These are phyloP conservation scores for Macquaria australasica DNA, from an alignment of 2,113 vertebrate species.

Conservation along the genomic window DNA sequence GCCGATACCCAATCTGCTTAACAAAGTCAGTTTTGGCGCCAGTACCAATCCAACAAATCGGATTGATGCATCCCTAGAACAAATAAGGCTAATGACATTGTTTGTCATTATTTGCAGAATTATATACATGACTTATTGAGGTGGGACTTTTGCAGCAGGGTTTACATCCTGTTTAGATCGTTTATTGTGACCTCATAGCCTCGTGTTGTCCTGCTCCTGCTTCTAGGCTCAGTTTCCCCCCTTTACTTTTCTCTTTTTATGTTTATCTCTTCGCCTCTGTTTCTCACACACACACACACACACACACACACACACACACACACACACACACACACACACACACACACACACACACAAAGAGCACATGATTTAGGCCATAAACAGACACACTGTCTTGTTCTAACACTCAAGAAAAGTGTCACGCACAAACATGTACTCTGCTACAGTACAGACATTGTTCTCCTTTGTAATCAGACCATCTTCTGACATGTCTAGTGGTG, in stretches of 20 bases:
- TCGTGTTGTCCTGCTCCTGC: constrained; percentile 33
- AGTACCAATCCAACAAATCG: neutral
- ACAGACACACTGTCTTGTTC: constrained; percentile 50
- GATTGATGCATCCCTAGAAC: neutral
- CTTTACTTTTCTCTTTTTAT: constrained; percentile 34
- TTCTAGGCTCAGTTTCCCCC: constrained; percentile 15
- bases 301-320: constrained; percentile 32
- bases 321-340: constrained; percentile 24
- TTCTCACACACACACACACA: constrained; percentile 26
- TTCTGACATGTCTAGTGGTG: constrained; percentile 42
- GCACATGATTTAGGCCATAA: constrained; percentile 63
- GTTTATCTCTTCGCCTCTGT: constrained; percentile 33
- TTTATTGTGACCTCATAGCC: constrained; percentile 4
- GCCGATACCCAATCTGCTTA: neutral
- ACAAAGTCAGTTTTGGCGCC: neutral
- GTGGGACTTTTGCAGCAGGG: neutral
- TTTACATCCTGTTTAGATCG: neutral
- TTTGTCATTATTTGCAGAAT: neutral
- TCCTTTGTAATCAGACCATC: constrained; percentile 42
- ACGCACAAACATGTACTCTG: constrained; percentile 45
- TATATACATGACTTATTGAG: neutral
- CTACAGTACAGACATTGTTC: constrained; percentile 54
- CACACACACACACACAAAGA: constrained; percentile 35
- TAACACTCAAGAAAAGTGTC: constrained; percentile 41
- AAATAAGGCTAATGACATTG: constrained; percentile 10